Base-by-base conservation (phyloP, 2,113 vertebrate species). In the Shinisaurus crocodilurus region DNA sequence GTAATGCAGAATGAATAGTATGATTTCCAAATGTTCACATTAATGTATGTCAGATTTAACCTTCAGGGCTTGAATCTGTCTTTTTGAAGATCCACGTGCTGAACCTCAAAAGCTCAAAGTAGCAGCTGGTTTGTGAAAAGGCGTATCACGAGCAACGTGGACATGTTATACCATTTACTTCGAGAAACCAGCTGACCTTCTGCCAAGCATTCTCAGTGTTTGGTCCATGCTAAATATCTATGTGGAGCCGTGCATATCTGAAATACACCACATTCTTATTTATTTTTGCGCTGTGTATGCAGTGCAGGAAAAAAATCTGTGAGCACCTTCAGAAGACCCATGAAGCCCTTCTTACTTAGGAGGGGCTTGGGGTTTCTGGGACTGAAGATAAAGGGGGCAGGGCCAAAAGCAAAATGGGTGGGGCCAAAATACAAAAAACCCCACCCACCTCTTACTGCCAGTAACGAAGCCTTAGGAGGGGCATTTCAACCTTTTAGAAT, bases 21-120 rank as follows among this genome's bases (percentile, higher is more conserved):
- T 92, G 81, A 93, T 48, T 95, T 94, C 95, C 94, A 96, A 94
- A 95, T 95, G 94, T 90, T 95, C 86, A 69, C 75, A 54, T 95
- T 94, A 95, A 93, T 94, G 57, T 57, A 86, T 88, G 87, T 93
- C 94, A 94, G 92, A 91, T 91, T 95, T 89, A 87, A 95, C 79
- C 75, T 81, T 92, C 77, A 94, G 95, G 89, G 90, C 90, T 88
- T 88, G 85, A 57, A 80, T 87, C 89, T 92, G 76, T 74, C 84
- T 88, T 95, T 93, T 85, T 93, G 93, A 96, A 93, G 91, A 94
- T 87, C 79, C 89, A 94, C 60, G 83, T 94, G 89, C 91, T 91
- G 45, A 94, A 91, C 90, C 89, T 93, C 92, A 93, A 86, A 90
- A 88, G 77, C 77, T 94, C 86, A 89, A 86, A 95, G 83, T 92